Evolutionary conservation across 2,113 vertebrate species (phyloP).

Genomic region (Hiodon alosoides): DNA sequence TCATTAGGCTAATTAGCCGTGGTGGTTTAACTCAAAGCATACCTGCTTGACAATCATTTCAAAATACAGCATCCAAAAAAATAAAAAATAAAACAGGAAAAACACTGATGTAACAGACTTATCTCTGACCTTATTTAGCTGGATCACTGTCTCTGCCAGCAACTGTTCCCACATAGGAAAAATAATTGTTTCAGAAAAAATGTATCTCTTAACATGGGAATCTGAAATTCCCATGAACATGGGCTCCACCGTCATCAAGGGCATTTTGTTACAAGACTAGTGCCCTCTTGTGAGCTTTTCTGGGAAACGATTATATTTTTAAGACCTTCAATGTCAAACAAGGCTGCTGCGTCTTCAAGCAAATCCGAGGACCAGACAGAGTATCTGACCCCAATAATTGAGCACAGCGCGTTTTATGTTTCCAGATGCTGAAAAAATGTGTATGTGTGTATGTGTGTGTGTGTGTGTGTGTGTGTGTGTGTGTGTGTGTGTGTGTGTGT

Average conservation of each 20-base stretch:
- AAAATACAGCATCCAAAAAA: conserved; percentile 35
- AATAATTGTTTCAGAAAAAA: conserved; percentile 15
- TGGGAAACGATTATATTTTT: conserved; percentile 52
- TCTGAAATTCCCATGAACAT: conserved; percentile 30
- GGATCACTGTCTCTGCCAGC: background rate
- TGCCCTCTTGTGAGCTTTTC: conserved; percentile 43
- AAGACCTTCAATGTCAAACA: conserved; percentile 68
- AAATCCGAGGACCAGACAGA: conserved; percentile 65
- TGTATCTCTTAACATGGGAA: conserved; percentile 33
- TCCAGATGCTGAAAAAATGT: conserved; percentile 56
- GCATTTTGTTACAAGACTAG: conserved; percentile 40
- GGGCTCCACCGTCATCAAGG: conserved; percentile 33
- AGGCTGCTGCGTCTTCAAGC: conserved; percentile 64
- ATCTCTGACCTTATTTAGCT: conserved; percentile 30
- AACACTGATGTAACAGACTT: background rate
- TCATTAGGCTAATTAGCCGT: conserved; percentile 75
- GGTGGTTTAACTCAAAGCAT: conserved; percentile 58
- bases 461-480: no score
- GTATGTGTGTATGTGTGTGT: conserved; percentile 36
- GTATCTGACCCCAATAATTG: conserved; percentile 73
- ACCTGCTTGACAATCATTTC: conserved; percentile 58
- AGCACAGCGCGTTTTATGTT: conserved; percentile 63
- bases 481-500: no score
- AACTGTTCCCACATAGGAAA: conserved; percentile 18
- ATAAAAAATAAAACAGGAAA: conserved; percentile 25